A percentile compares a stretch with the other conserved stretches of the same genome.
phyloP scores from a whole-genome alignment of 2,113 vertebrate species.

The Polyodon spathula region DNA sequence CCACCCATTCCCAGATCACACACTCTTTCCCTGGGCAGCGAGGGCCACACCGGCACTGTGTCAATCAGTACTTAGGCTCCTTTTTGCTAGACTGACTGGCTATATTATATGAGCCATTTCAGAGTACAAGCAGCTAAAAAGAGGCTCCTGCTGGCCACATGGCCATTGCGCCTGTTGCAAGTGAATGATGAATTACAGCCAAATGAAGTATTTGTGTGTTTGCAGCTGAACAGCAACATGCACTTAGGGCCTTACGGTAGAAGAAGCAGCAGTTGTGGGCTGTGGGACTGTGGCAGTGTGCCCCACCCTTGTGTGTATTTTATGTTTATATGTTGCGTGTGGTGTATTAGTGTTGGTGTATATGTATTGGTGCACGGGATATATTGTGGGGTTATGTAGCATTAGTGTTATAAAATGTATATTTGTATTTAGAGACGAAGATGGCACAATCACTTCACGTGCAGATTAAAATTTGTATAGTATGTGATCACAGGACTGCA shows the following conservation, averaged over 20 bases:
- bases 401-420: too few relatives aligned
- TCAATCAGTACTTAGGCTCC: constrained; percentile 48
- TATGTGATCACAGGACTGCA: too few relatives aligned
- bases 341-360: too few relatives aligned
- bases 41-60: constrained; percentile 39
- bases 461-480: too few relatives aligned
- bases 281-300: too few relatives aligned
- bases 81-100: constrained; percentile 52
- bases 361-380: too few relatives aligned
- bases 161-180: constrained; percentile 38
- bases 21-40: constrained; percentile 25
- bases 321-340: too few relatives aligned
- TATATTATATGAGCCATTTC: constrained; percentile 49
- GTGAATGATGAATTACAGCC: constrained; percentile 17
- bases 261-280: too few relatives aligned
- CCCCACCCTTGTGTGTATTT: too few relatives aligned
- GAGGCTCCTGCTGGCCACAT: constrained; percentile 50
- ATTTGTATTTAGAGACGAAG: too few relatives aligned
- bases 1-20: background rate
- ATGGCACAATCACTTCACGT: too few relatives aligned
- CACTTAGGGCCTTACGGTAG: constrained; percentile 3
- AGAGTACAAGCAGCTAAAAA: constrained; percentile 43
- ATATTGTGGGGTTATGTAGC: too few relatives aligned
- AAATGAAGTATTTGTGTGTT: constrained; percentile 38
- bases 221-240: constrained; percentile 15